Base-by-base conservation (phyloP, 1,140 invertebrate genomes). In the Tachypleus tridentatus region DNA sequence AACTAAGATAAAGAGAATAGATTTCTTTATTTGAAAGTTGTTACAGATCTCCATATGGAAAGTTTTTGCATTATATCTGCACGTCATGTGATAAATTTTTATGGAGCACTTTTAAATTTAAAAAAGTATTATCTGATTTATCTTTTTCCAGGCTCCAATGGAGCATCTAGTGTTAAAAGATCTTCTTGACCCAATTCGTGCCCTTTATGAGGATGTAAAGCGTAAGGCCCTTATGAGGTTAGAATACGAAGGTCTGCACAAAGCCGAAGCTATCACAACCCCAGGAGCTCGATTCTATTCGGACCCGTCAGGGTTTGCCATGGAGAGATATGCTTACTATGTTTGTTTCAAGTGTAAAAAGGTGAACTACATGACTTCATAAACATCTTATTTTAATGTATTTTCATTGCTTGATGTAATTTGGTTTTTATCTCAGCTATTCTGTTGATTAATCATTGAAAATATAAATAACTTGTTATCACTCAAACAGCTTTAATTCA, bases 261-360 rank as follows among this genome's bases (percentile, higher is more conserved):
- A 83, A 66, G 82, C 85, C 4, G 87, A 90, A 70, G 85, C 85
- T n/a, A 85, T 87, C 61, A 80, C 82, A 49, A 80, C 83, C 4
- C 78, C 83, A 7, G 86, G 87, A 3, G 82, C 83, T 48, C 77
- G 83, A 48, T 87, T 87, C 67, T 84, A 84, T 69, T 85, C 88
- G 68, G 89, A 97, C 75, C 85, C 93, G 5, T 86, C 87, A 3
- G 80, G 84, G 0, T 93, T 90, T 78, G 94, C 95, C 3, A 95
- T 98, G 91, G 93, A 98, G 70, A 83, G 93, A 73, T 99, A 98
- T 75, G 93, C 96, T 5, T 99, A 99, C 76, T 98, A 98, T 75
- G 93, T 98, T 10, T 99, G 96, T 75, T 96, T 85, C 76, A 97
- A 97, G 76, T 99, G 96, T 75, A 87, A 89, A 70, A 98, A 96